A percentile compares a stretch with the other conserved stretches of the same genome.
These are phyloP conservation scores for Darevskia nairensis DNA, from an alignment of 2,797 vertebrate species.

Conservation along the genomic window DNA sequence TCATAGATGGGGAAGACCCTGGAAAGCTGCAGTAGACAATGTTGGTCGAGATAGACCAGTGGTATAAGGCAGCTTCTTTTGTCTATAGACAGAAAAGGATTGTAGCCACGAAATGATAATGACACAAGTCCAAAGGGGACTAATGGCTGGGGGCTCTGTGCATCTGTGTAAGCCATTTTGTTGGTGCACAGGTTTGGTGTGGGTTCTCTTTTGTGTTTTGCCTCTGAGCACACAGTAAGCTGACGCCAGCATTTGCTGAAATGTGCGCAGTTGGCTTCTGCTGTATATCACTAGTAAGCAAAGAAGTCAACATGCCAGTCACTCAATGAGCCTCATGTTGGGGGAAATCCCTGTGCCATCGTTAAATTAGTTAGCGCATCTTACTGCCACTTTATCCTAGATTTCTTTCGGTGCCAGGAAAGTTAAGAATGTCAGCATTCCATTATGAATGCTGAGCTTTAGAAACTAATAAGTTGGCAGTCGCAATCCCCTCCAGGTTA, in stretches of 20 bases:
- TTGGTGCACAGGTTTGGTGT: not conserved
- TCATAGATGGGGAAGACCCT: not conserved
- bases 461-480: constrained; percentile 19
- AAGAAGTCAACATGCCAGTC: not conserved
- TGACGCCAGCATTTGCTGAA: not conserved
- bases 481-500: not conserved
- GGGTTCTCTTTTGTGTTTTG: not conserved
- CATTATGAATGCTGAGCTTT: constrained; percentile 4
- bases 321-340: not conserved
- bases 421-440: constrained; percentile 8
- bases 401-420: not conserved
- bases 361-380: not conserved
- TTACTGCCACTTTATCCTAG: not conserved
- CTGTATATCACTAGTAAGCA: not conserved
- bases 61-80: not conserved
- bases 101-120: not conserved
- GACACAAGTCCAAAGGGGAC: not conserved
- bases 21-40: not conserved
- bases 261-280: fast-evolving
- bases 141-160: not conserved
- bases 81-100: not conserved
- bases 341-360: not conserved
- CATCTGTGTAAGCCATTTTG: not conserved
- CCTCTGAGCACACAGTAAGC: not conserved
- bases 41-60: not conserved